Percentiles rank a stretch among this genome's conserved stretches.
These are phyloP conservation scores for Chelmon rostratus DNA, from an alignment of 2,797 vertebrate genomes.

Conservation along the genomic window DNA sequence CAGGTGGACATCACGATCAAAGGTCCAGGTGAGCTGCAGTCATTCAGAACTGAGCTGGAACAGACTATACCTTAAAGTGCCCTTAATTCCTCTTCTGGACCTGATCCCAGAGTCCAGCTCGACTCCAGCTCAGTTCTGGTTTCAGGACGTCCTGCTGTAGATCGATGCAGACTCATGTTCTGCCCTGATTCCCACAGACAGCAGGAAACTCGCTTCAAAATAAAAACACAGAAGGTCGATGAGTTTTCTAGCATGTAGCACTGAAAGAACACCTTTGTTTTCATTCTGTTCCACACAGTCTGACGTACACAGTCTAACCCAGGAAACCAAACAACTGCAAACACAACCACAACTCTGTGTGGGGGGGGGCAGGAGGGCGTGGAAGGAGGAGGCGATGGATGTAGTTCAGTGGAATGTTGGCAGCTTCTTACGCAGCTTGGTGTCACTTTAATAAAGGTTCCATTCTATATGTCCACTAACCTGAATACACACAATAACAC, in stretches of 20 bases:
- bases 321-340: neutral
- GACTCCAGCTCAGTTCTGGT: slow-evolving; percentile 61
- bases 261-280: neutral
- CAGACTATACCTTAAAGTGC: slow-evolving; percentile 53
- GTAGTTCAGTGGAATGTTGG: slow-evolving; percentile 60
- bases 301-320: neutral
- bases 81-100: slow-evolving; percentile 73
- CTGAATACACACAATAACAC: slow-evolving; percentile 17
- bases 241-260: neutral
- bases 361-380: neutral
- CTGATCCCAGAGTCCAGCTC: slow-evolving; percentile 56
- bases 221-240: slow-evolving; percentile 33
- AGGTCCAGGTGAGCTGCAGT: slow-evolving; percentile 56
- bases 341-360: neutral
- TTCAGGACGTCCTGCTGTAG: slow-evolving; percentile 65
- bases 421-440: slow-evolving; percentile 42
- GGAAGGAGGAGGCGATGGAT: slow-evolving; percentile 15
- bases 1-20: slow-evolving; percentile 64
- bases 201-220: slow-evolving; percentile 35
- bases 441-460: slow-evolving; percentile 46
- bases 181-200: slow-evolving; percentile 68
- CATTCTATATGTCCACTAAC: slow-evolving; percentile 52
- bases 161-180: slow-evolving; percentile 61
- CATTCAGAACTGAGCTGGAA: slow-evolving; percentile 68
- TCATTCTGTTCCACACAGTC: no score